Evolutionary conservation across 2,113 vertebrate genomes (phyloP).

Genomic region (Dasyurus viverrinus): DNA sequence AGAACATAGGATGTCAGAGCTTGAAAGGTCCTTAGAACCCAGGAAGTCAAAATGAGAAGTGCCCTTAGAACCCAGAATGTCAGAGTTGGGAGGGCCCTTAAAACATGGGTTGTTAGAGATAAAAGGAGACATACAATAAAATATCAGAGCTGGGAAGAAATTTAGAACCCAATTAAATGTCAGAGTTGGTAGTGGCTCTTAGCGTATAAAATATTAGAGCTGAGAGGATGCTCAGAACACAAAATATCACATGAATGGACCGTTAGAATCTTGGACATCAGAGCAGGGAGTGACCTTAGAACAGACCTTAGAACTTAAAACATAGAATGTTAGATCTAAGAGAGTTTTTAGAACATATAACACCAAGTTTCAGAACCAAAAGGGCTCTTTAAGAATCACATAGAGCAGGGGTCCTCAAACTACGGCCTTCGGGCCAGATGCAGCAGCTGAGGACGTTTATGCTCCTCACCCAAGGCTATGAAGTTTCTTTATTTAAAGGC

Average conservation of each 20-base stretch:
- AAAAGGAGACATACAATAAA: no score
- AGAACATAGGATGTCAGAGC: no score
- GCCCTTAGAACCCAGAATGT: no score
- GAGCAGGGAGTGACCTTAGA: not conserved
- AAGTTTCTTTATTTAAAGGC: no score
- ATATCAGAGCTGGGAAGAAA: not conserved
- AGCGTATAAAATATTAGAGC: not conserved
- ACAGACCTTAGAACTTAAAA: not conserved
- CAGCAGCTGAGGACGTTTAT: no score
- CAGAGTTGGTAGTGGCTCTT: not conserved
- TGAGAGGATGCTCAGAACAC: not conserved
- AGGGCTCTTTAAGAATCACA: not conserved
- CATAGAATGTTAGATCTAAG: not conserved
- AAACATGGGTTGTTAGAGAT: no score
- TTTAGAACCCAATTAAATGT: not conserved
- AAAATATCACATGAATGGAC: not conserved
- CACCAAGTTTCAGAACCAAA: not conserved
- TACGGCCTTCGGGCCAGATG: no score
- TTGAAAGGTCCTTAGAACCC: not conserved
- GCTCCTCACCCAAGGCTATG: no score
- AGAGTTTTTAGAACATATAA: not conserved
- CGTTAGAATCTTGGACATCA: not conserved
- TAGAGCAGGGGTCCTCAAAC: no score
- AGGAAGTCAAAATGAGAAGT: no score
- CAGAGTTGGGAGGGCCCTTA: no score